phyloP scores from a whole-genome alignment of 2,113 vertebrate species.

The Salvelinus fontinalis region DNA sequence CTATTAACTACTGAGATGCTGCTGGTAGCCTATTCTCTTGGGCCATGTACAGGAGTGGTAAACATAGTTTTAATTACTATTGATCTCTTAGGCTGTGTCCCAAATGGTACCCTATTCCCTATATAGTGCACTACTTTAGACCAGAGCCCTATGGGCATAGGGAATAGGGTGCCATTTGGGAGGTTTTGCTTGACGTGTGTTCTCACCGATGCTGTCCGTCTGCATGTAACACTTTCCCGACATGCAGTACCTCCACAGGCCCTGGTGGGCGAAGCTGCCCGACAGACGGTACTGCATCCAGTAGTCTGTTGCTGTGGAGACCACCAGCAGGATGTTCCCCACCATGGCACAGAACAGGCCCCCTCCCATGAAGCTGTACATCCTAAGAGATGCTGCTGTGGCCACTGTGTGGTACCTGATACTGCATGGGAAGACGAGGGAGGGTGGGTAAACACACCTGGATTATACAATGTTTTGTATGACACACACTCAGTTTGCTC shows the following conservation, averaged over 20 bases:
- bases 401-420: slow-evolving; percentile 45
- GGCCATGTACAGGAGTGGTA: background rate
- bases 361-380: slow-evolving; percentile 88
- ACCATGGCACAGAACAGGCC: slow-evolving; percentile 85
- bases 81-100: background rate
- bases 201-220: slow-evolving; percentile 82
- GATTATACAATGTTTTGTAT: background rate
- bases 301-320: slow-evolving; percentile 82
- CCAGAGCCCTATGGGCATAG: no score
- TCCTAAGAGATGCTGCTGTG: slow-evolving; percentile 57
- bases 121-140: no score
- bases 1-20: no score
- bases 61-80: no score
- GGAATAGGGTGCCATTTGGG: no score
- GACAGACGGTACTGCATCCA: slow-evolving; percentile 88
- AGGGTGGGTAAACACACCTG: background rate
- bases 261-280: slow-evolving; percentile 83
- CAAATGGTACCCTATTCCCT: no score
- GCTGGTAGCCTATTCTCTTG: background rate
- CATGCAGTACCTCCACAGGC: slow-evolving; percentile 85
- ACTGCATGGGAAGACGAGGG: background rate
- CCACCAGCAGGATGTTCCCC: slow-evolving; percentile 82
- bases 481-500: background rate
- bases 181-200: background rate
- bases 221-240: slow-evolving; percentile 84